Percentiles rank a stretch among this genome's conserved stretches.
Evolutionary conservation across 1,140 invertebrate genomes (phyloP).

Genomic region (Pogonomyrmex californicus): DNA sequence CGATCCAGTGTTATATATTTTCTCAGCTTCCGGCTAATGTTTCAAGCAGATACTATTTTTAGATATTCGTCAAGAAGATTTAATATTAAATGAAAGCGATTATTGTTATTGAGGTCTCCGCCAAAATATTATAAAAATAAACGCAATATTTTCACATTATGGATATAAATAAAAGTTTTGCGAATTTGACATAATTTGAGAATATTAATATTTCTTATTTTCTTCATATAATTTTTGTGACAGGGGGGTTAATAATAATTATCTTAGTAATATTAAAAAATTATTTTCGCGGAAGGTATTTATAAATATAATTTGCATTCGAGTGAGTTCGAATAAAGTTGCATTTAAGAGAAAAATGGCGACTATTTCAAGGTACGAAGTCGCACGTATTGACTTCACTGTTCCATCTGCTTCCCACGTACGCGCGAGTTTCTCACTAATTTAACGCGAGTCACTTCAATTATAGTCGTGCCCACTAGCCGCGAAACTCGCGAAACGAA

Average conservation of each 20-base stretch:
- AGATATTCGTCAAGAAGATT: neutral
- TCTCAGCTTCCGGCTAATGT: neutral
- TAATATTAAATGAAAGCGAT: neutral
- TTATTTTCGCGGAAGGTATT: neutral
- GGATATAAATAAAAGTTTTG: neutral
- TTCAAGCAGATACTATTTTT: neutral
- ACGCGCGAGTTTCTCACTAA: conserved; percentile 46
- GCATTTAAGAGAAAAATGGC: neutral
- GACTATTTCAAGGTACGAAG: conserved; percentile 32
- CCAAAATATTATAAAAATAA: neutral
- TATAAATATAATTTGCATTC: neutral
- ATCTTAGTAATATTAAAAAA: neutral
- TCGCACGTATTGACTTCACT: neutral
- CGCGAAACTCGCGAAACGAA: conserved; percentile 62
- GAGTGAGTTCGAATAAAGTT: neutral
- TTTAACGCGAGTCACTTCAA: conserved; percentile 60
- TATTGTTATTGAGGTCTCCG: neutral
- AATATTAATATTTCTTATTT: neutral
- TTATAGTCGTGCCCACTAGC: conserved; percentile 55
- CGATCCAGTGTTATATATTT: neutral
- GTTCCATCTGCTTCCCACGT: conserved; percentile 49
- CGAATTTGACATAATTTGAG: neutral
- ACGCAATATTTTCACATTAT: neutral
- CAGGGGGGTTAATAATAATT: neutral
- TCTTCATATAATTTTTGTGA: neutral